phyloP scores from a whole-genome alignment of 2,113 vertebrate species.

The Peromyscus leucopus region DNA sequence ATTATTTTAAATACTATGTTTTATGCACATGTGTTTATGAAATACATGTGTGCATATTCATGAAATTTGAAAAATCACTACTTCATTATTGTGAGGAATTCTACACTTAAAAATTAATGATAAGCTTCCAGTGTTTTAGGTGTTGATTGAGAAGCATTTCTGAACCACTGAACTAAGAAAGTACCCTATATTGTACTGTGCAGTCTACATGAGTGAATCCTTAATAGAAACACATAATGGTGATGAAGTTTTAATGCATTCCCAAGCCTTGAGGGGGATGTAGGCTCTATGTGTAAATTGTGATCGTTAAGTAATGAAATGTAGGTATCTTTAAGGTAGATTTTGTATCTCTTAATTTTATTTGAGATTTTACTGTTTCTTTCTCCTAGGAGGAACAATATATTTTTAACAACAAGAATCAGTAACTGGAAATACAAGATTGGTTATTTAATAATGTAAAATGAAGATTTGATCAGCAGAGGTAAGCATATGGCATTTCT shows the following conservation, averaged over 20 bases:
- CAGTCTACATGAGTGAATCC: not conserved
- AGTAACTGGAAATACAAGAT: conserved; percentile 85
- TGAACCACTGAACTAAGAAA: conserved; percentile 55
- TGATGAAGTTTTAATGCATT: conserved; percentile 47
- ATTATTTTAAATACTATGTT: conserved; percentile 51
- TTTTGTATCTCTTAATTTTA: conserved; percentile 55
- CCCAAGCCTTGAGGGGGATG: not conserved
- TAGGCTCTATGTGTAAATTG: not conserved
- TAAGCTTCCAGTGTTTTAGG: conserved; percentile 13
- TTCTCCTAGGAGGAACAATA: conserved; percentile 84
- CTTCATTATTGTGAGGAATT: conserved; percentile 1
- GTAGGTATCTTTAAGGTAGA: conserved; percentile 40
- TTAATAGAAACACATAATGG: conserved; percentile 15
- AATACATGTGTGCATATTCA: not conserved
- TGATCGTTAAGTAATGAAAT: conserved; percentile 21
- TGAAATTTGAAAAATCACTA: conserved; percentile 35
- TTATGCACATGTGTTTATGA: not conserved
- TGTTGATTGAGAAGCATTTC: conserved; percentile 47
- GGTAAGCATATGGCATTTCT: conserved; percentile 85
- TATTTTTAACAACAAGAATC: conserved; percentile 85
- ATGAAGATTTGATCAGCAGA: conserved; percentile 87
- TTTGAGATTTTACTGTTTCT: conserved; percentile 79
- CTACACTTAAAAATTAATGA: conserved; percentile 43
- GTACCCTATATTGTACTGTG: conserved; percentile 6
- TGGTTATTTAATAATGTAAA: conserved; percentile 83